phyloP scores from a whole-genome alignment of 2,888 invertebrate species.

The Philopedon plagiatum region DNA sequence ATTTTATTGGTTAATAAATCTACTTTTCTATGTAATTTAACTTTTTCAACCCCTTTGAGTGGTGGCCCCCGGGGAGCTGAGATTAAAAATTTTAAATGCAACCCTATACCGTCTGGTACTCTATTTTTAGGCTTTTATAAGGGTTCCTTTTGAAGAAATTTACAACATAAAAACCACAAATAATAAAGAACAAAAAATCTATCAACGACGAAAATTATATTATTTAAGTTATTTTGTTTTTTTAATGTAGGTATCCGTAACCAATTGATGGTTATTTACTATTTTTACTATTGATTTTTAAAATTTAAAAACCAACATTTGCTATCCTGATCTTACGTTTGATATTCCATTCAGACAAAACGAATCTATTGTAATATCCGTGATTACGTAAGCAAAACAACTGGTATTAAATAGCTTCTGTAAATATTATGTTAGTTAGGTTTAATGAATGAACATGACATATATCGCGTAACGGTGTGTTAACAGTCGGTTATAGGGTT shows the following conservation, averaged over 20 bases:
- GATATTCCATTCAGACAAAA: not conserved
- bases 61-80: no score
- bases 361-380: not conserved
- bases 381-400: slow-evolving; percentile 16
- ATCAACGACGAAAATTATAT: not conserved
- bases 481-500: slow-evolving; percentile 10
- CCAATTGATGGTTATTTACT: not conserved
- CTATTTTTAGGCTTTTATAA: no score
- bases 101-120: no score
- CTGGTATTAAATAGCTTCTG: slow-evolving; percentile 6
- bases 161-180: no score
- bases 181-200: not conserved
- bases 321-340: not conserved
- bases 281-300: not conserved
- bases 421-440: slow-evolving; percentile 6
- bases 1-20: no score
- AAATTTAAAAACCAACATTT: not conserved
- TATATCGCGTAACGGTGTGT: slow-evolving; percentile 17
- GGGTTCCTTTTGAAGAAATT: no score
- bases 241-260: not conserved
- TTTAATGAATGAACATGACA: slow-evolving; percentile 22
- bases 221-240: not conserved
- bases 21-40: no score
- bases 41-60: no score
- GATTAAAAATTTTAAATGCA: no score